Evolutionary conservation across 1,140 invertebrate genomes (phyloP).

Genomic region (Sesamia nonagrioides): DNA sequence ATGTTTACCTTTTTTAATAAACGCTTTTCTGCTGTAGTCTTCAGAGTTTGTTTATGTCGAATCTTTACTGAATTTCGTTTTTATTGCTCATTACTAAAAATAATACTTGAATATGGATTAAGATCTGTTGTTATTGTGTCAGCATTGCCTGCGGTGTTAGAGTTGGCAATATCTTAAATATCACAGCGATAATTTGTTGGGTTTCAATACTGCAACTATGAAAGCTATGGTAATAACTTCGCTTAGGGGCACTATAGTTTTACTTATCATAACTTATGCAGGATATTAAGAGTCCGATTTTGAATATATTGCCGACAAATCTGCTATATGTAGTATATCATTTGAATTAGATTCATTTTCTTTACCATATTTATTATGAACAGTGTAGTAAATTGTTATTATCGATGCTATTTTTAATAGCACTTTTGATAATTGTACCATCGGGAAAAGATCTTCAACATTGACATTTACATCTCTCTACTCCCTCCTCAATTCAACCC

Average conservation of each 20-base stretch:
- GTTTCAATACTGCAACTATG: conserved; percentile 24
- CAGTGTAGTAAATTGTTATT: neutral
- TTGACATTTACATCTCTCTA: neutral
- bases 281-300: conserved; percentile 29
- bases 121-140: conserved; percentile 19
- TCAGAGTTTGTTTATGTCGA: neutral
- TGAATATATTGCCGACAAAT: conserved; percentile 20
- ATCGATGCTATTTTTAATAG: no score
- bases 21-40: neutral
- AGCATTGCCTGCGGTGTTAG: neutral
- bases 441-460: neutral
- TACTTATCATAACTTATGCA: conserved; percentile 24
- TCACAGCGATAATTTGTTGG: conserved; percentile 28
- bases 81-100: neutral
- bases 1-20: conserved; percentile 8
- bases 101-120: neutral
- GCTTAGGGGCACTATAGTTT: conserved; percentile 23
- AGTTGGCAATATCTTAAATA: conserved; percentile 34
- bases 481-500: no score
- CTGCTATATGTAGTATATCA: neutral
- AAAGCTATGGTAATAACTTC: conserved; percentile 33
- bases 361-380: neutral
- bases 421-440: neutral
- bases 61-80: neutral
- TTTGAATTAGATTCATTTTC: neutral